Evolutionary conservation across 1,140 invertebrate species (phyloP), one percentile per base, ranked within the genome.

Genomic region (Schlechtendalia chinensis): DNA sequence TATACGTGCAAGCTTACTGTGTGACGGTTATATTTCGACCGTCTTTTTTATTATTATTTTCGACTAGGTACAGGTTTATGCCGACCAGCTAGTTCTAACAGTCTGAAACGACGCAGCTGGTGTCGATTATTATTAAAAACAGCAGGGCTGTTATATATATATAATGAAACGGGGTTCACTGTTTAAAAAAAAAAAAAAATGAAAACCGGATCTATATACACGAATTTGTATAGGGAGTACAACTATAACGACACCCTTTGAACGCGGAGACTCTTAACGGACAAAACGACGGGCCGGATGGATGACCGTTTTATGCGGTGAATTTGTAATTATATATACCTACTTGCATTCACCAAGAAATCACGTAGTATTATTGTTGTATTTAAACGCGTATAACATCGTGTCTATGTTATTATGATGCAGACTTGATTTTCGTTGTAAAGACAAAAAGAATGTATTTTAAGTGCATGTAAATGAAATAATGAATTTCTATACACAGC

Each of bases 151-250:
- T 54, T 54, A 54, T 29, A 53, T 72, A 53, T 54, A 29, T 29
- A 63, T 39, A 39, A 39, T 4, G 8, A 47, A 63, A 53, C 14
- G 58, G 58, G 58, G 75, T 27, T 61, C 11, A 47, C 56, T 22
- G 58, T 47, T 61, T 61, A 77, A 79, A 75, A 75, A 75, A 79
- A 72, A n/a, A n/a, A n/a, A n/a, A n/a, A n/a, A n/a, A n/a, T n/a
- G n/a, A n/a, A n/a, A 79, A 79, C 75, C 75, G 75, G 75, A 79
- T 79, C 56, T 67, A 22, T 67, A 27, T 67, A 47, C 39, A 56
- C 22, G 22, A 5, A 11, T 1, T 22, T 12, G 32, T 67, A 39
- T 24, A 59, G 47, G 69, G 69, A 72, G 47, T 54, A 54, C n/a
- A n/a, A n/a, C n/a, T n/a, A 39, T 8, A 8, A 72, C 69, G 10